Base-by-base conservation (phyloP, 1,140 invertebrate genomes). In the Cydia splendana region DNA sequence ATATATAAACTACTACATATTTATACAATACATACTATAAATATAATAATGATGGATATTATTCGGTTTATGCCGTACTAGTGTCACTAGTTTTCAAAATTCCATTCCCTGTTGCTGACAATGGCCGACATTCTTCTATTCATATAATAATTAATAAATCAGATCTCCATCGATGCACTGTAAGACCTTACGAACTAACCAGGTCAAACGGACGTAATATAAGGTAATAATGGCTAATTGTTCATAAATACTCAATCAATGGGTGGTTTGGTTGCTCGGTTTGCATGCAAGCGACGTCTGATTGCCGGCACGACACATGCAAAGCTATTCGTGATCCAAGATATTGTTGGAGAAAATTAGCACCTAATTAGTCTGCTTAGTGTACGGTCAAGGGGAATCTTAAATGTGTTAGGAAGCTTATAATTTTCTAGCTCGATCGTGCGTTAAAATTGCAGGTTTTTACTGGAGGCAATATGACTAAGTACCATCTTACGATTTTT, bases 341-440 rank as follows among this genome's bases (percentile, higher is more conserved):
- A 28, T 34, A 67, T 67, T 67, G 57, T 62, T 24, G 18, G 57
- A 24, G 57, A 62, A 62, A 62, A 62, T 67, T 71, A 38, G 34
- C 7, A 71, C 67, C 67, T 62, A 71, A 71, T 71, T 71, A 71
- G 15, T 38, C 38, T n/a, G 7, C 34, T 38, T 30, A 71, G 67
- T 38, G 34, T 71, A 71, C 67, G 67, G 67, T 38, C 67, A 71
- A 71, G 67, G 67, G 30, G 34, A 71, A 13, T 9, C 67, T 42
- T 53, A 71, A 71, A 71, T 45, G 67, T 71, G 67, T 71, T 71
- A 71, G 67, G 67, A 42, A 71, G 67, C 67, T 71, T 20, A 71
- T 71, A 71, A 71, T 71, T 71, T 71, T 71, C 34, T 18, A 38
- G 67, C 67, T 38, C n/a, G 67, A 38, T 71, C 67, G 67, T 71